A percentile compares a stretch with the other conserved stretches of the same genome.
Evolutionary conservation across 1,140 invertebrate genomes (phyloP).

Genomic region (Portunus trituberculatus): DNA sequence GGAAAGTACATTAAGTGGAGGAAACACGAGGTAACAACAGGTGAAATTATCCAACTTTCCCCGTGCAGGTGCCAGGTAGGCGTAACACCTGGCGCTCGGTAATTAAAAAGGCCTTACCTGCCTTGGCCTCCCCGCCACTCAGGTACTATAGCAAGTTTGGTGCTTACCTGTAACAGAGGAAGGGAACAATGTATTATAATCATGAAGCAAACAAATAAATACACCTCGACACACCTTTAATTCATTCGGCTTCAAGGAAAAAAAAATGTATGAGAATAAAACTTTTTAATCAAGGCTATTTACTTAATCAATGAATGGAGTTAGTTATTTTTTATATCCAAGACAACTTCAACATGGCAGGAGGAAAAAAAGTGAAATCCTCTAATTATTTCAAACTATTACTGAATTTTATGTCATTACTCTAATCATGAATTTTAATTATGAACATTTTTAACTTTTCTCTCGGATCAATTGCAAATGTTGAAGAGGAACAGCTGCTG

Average conservation of each 20-base stretch:
- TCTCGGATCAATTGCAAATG: background rate
- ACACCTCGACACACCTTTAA: too few species aligned
- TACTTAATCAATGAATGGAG: background rate
- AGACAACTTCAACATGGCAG: background rate
- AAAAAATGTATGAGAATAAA: background rate
- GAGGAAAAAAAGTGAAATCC: background rate
- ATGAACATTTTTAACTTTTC: background rate
- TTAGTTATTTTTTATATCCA: background rate
- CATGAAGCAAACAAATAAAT: background rate
- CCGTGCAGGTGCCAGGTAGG: background rate
- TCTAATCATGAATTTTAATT: background rate
- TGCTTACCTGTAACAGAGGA: background rate
- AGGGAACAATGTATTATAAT: background rate
- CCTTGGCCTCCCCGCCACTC: background rate
- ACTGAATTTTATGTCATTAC: background rate
- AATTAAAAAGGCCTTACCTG: background rate
- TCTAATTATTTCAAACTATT: background rate
- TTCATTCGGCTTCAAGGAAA: background rate
- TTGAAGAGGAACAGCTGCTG: background rate
- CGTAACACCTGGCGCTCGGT: background rate
- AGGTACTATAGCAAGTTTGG: background rate
- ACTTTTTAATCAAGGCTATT: background rate
- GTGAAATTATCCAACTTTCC: background rate
- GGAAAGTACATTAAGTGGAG: too few species aligned
- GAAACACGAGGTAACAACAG: background rate